Conservation (phyloP, 2,113 vertebrate species). For the Lycaon pictus region DNA sequence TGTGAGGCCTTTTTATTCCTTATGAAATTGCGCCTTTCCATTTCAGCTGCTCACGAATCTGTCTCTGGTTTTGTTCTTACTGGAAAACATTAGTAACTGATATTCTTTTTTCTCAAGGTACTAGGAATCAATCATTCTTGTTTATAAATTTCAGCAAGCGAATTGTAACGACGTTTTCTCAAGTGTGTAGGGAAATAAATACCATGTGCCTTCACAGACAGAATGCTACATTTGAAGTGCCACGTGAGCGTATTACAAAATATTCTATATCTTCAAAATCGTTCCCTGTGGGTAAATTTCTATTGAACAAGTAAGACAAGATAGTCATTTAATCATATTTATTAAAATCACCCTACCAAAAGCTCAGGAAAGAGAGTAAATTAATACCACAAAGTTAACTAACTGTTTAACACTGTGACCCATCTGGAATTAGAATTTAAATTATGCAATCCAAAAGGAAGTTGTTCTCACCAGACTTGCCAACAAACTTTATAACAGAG, state of each 20-base stretch:
- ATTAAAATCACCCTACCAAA: background rate
- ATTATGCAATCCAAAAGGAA: background rate
- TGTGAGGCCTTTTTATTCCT: background rate
- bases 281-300: background rate
- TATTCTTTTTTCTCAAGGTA: background rate
- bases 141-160: conserved; percentile 35
- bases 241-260: background rate
- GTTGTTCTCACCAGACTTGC: background rate
- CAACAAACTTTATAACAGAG: background rate
- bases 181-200: background rate
- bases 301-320: background rate
- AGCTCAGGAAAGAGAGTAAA: background rate
- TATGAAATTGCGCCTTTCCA: background rate
- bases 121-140: background rate
- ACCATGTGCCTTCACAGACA: background rate
- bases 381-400: background rate
- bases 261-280: background rate
- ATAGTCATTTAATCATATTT: background rate
- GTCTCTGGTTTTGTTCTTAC: background rate
- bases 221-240: background rate
- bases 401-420: background rate
- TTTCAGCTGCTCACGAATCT: background rate
- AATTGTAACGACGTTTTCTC: background rate
- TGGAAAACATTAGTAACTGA: background rate
- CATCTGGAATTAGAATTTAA: background rate